Evolutionary conservation across 2,888 invertebrate genomes (phyloP).

Genomic region (Metopia argyrocephala): DNA sequence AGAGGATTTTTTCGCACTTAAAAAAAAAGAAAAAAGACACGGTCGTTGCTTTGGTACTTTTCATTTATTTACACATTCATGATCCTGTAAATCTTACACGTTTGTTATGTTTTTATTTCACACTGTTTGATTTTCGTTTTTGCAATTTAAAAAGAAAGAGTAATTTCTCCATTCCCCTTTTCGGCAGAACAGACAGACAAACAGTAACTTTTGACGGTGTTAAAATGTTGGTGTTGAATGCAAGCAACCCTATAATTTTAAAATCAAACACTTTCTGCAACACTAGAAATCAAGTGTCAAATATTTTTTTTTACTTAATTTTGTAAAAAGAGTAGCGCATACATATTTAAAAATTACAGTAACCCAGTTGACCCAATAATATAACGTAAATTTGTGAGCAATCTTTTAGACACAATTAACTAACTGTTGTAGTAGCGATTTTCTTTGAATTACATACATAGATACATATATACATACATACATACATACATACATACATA

Average conservation of each 20-base stretch:
- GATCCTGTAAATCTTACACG: conserved; percentile 59
- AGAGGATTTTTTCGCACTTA: conserved; percentile 13
- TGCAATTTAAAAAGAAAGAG: conserved; percentile 40
- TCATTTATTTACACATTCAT: conserved; percentile 59
- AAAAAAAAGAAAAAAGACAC: conserved; percentile 36
- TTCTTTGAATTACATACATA: no score
- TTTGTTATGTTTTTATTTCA: conserved; percentile 15
- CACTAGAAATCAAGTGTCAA: conserved; percentile 52
- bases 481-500: no score
- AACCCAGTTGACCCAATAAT: no score
- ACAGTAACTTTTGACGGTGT: conserved; percentile 36
- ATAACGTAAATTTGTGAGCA: no score
- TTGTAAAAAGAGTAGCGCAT: neutral
- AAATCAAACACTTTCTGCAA: conserved; percentile 52
- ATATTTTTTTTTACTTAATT: neutral
- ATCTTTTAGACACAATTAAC: no score
- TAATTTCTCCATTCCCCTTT: conserved; percentile 13
- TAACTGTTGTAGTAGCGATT: no score
- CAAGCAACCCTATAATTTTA: conserved; percentile 56
- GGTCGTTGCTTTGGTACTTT: conserved; percentile 50
- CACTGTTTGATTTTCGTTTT: conserved; percentile 16
- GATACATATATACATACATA: no score
- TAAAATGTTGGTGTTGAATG: conserved; percentile 33
- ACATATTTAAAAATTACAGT: neutral
- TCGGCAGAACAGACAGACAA: conserved; percentile 22